Conservation (phyloP, 2,888 invertebrate genomes). For the Leptogaster cylindrica region DNA sequence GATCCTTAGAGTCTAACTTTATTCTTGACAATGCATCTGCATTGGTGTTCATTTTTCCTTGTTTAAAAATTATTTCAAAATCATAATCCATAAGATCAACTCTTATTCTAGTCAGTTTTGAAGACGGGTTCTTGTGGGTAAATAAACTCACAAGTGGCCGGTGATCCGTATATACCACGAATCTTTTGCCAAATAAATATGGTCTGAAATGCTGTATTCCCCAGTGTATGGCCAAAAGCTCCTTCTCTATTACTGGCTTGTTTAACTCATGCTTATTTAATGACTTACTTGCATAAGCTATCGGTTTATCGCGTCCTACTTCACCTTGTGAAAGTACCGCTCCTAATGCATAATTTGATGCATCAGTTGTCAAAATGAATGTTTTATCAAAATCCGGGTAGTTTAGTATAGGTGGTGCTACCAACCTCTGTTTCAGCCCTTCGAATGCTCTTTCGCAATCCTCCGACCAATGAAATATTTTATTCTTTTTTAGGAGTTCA, state of each 20-base stretch:
- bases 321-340: slow-evolving; percentile 51
- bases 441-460: slow-evolving; percentile 33
- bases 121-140: slow-evolving; percentile 50
- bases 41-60: slow-evolving; percentile 44
- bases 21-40: slow-evolving; percentile 45
- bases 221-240: slow-evolving; percentile 49
- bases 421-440: slow-evolving; percentile 33
- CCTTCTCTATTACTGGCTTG: slow-evolving; percentile 52
- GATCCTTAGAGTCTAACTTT: slow-evolving; percentile 3
- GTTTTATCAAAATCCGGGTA: slow-evolving; percentile 34
- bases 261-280: slow-evolving; percentile 50
- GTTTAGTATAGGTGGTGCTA: slow-evolving; percentile 40
- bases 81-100: slow-evolving; percentile 52
- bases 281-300: slow-evolving; percentile 52
- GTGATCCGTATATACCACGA: slow-evolving; percentile 53
- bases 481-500: slow-evolving; percentile 47
- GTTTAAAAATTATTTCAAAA: slow-evolving; percentile 50
- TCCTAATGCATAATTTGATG: slow-evolving; percentile 51
- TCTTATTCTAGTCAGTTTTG: slow-evolving; percentile 51
- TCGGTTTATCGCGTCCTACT: slow-evolving; percentile 48
- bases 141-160: slow-evolving; percentile 50
- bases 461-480: slow-evolving; percentile 44
- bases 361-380: slow-evolving; percentile 53
- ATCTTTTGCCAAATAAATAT: slow-evolving; percentile 52
- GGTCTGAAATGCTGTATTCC: slow-evolving; percentile 51